Conservation (phyloP, 2,797 vertebrate genomes). For the Microctenopoma stevenorrisi region DNA sequence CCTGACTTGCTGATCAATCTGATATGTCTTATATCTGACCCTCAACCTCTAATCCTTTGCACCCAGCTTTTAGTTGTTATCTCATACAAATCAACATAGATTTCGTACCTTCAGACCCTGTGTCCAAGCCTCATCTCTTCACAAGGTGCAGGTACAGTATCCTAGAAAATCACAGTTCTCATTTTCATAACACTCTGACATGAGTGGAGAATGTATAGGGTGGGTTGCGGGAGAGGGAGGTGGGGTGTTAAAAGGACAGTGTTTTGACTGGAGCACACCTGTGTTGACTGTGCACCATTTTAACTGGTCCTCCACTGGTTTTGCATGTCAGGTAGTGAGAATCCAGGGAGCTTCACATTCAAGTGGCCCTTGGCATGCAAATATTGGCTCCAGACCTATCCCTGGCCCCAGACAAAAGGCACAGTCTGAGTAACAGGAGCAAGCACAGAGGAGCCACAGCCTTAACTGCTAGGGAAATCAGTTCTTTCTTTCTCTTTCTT, state of each 20-base stretch:
- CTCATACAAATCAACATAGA: background rate
- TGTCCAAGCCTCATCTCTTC: slow-evolving; percentile 19
- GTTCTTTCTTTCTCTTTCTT: slow-evolving; percentile 53
- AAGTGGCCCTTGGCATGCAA: slow-evolving; percentile 86
- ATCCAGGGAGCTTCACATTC: slow-evolving; percentile 80
- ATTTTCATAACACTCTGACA: slow-evolving; percentile 76
- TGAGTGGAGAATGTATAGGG: slow-evolving; percentile 32
- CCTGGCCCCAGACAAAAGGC: slow-evolving; percentile 68
- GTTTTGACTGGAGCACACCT: slow-evolving; percentile 77
- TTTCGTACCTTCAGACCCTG: background rate
- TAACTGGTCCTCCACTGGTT: slow-evolving; percentile 84
- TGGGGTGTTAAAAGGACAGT: slow-evolving; percentile 5
- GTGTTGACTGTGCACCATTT: slow-evolving; percentile 76
- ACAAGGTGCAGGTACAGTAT: slow-evolving; percentile 39
- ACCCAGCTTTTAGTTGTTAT: slow-evolving; percentile 2
- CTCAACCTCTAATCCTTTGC: slow-evolving; percentile 7
- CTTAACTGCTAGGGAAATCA: slow-evolving; percentile 86
- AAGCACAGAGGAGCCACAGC: slow-evolving; percentile 74
- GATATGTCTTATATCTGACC: background rate
- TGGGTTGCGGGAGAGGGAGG: background rate
- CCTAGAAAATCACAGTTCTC: slow-evolving; percentile 77
- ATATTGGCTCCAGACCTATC: slow-evolving; percentile 70
- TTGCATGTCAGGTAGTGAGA: slow-evolving; percentile 87
- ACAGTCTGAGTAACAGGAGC: slow-evolving; percentile 83
- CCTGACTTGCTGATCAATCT: background rate